A percentile compares a stretch with the other conserved stretches of the same genome.
phyloP scores from a whole-genome alignment of 2,888 invertebrate species.

The Spisula subtruncata region DNA sequence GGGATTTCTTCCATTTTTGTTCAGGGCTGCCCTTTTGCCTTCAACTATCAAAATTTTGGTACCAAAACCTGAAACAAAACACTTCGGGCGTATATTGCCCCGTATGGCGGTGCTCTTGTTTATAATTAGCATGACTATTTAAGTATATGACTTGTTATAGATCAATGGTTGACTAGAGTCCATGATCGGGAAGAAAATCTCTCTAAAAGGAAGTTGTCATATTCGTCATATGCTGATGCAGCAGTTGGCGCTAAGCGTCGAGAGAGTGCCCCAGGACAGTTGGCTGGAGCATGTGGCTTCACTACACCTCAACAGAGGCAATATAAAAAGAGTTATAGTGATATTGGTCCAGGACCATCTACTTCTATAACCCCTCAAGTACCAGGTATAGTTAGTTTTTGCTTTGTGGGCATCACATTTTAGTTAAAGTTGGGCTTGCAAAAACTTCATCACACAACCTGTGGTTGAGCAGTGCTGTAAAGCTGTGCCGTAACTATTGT shows the following conservation, averaged over 20 bases:
- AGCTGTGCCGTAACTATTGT: no score
- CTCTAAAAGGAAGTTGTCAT: not conserved
- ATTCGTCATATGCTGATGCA: not conserved
- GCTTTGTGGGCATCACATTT: no score
- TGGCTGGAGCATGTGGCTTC: not conserved
- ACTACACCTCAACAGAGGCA: not conserved
- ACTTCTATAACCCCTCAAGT: not conserved
- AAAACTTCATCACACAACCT: no score
- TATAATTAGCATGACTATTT: no score
- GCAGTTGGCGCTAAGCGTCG: not conserved
- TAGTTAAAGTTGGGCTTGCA: no score
- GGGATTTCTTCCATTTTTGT: no score
- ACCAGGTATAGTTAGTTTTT: not conserved
- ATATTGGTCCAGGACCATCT: not conserved
- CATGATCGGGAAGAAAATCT: not conserved
- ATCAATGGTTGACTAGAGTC: not conserved
- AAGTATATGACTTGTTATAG: not conserved
- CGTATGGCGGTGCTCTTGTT: no score
- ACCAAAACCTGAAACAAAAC: no score
- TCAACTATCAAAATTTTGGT: no score
- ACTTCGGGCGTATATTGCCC: no score
- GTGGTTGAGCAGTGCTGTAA: no score
- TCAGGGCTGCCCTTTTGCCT: no score
- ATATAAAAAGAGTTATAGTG: not conserved
- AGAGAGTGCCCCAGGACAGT: not conserved